Conservation (phyloP, 1,140 invertebrate genomes). For the Bombus pascuorum region DNA sequence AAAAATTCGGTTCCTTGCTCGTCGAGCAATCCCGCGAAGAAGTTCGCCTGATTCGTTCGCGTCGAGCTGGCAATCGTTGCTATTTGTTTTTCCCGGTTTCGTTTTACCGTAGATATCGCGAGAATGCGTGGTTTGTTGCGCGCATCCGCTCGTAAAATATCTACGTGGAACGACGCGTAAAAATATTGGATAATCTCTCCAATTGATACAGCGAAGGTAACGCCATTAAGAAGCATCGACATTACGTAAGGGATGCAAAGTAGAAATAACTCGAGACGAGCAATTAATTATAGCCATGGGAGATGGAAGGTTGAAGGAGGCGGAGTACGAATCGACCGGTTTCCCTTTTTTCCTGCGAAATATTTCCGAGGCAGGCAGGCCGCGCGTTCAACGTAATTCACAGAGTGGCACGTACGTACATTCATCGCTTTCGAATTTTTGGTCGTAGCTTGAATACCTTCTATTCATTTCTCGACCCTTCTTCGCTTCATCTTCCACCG, state of each 20-base stretch:
- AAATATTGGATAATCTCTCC: no score
- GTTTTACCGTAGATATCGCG: not conserved
- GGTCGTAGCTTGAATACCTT: conserved; percentile 20
- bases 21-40: not conserved
- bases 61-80: not conserved
- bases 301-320: not conserved
- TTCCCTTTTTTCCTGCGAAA: not conserved
- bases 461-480: conserved; percentile 32
- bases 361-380: not conserved
- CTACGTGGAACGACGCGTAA: no score
- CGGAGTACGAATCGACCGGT: not conserved
- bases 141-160: no score
- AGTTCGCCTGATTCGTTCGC: not conserved
- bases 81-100: not conserved
- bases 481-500: not conserved
- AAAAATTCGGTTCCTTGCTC: not conserved
- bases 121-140: no score
- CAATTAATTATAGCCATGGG: not conserved
- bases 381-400: conserved; percentile 14
- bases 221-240: no score
- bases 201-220: no score
- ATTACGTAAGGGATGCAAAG: no score
- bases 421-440: conserved; percentile 28
- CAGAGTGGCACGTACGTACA: not conserved
- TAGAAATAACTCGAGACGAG: not conserved